These are phyloP conservation scores for Pelecanoides urinatrix DNA, from an alignment of 2,113 vertebrate species.

Conservation along the genomic window DNA sequence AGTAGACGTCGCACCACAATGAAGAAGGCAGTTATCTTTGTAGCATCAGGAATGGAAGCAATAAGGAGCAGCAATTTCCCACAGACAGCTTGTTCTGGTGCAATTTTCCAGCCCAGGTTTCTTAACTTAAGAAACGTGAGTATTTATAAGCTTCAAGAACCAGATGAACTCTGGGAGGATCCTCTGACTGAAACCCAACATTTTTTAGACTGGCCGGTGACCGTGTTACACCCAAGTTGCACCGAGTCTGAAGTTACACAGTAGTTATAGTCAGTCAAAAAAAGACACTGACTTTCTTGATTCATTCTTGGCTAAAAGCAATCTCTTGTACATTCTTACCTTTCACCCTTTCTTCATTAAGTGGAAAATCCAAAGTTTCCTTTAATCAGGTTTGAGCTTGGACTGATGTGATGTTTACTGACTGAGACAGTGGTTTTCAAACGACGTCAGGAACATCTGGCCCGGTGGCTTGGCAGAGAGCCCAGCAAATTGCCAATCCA, in stretches of 20 bases:
- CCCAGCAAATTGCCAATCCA: slow-evolving; percentile 45
- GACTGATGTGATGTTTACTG: slow-evolving; percentile 52
- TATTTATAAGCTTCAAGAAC: neutral
- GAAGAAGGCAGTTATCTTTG: neutral
- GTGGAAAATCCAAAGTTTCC: slow-evolving; percentile 52
- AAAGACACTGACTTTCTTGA: slow-evolving; percentile 42
- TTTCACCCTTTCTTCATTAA: slow-evolving; percentile 39
- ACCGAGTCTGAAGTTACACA: neutral
- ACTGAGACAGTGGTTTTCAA: slow-evolving; percentile 30
- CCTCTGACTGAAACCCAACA: neutral
- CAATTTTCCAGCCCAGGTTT: neutral
- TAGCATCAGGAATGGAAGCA: neutral
- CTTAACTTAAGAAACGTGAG: neutral
- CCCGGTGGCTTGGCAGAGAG: slow-evolving; percentile 22
- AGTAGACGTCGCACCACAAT: accelerated
- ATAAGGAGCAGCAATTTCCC: neutral
- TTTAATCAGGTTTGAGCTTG: slow-evolving; percentile 42
- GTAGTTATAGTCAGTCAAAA: slow-evolving; percentile 20
- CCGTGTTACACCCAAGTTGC: neutral
- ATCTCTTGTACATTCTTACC: slow-evolving; percentile 11
- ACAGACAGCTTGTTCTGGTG: neutral
- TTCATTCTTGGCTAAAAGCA: neutral
- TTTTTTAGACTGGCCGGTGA: neutral
- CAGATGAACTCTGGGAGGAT: neutral
- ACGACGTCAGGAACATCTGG: slow-evolving; percentile 39